Conservation (phyloP, 2,113 vertebrate species). For the Potamarius usumacintae region DNA sequence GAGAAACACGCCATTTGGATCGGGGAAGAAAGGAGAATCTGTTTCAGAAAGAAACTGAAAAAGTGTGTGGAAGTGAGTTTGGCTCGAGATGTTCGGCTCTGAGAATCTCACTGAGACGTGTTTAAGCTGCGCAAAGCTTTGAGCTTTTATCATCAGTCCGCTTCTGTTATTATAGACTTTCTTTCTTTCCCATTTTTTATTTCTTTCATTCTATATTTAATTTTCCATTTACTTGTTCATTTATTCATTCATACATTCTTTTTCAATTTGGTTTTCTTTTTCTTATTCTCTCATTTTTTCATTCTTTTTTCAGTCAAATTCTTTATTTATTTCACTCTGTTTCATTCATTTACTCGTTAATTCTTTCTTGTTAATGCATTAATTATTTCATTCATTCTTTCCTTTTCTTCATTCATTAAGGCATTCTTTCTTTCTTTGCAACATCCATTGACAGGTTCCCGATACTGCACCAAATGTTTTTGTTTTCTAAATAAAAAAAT, state of each 20-base stretch:
- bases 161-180: neutral
- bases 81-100: neutral
- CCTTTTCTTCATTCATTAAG: neutral
- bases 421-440: neutral
- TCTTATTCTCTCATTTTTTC: neutral
- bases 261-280: neutral
- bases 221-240: neutral
- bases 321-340: neutral
- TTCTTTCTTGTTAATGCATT: neutral
- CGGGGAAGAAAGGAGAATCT: slow-evolving; percentile 26
- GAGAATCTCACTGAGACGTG: neutral
- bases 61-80: neutral
- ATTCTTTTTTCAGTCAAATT: neutral
- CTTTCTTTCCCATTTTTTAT: neutral
- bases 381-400: neutral
- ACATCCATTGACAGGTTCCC: no score
- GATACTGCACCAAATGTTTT: no score
- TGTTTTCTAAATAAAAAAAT: no score
- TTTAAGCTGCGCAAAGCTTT: neutral
- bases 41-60: slow-evolving; percentile 5
- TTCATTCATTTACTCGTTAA: neutral
- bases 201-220: neutral
- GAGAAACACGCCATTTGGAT: neutral
- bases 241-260: neutral
- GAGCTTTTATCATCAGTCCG: neutral